Base-by-base conservation (phyloP, 2,113 vertebrate species). In the Sphyrna mokarran region DNA sequence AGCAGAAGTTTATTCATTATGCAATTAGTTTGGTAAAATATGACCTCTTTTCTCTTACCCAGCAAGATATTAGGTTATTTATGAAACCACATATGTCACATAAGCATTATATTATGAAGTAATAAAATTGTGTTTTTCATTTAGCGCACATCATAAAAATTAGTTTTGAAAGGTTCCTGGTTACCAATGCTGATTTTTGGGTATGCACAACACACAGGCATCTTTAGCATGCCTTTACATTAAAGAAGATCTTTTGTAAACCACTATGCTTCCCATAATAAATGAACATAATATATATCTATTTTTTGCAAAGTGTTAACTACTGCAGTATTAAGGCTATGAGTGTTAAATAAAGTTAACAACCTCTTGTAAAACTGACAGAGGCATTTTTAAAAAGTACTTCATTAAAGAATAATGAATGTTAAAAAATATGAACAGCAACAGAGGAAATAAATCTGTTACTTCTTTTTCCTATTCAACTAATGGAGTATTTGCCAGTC, bases 401-500 rank as follows among this genome's bases (percentile, higher is more conserved):
- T 72, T 95, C 69, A 76, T 95, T 95, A 72, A 95, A 95, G 68
- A 95, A 72, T 95, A 95, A 72, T 76, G 94, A 54, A 95, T 76
- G 69, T 90, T 90, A 33, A 90, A 90, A 90, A 58, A 61, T 90
- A 90, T 90, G 87, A 90, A 61, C 54, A 90, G 87, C 87, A 95
- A 95, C 94, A 72, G 69, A 76, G 94, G 94, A 95, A 48, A 95
- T 95, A 95, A 95, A 95, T 95, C 94, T 72, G 94, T 48, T 95
- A 33, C 43, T 95, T 95, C 70, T 95, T 54, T 54, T 54, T 95
- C 69, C 94, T 29, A 11, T 43, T 26, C 68, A 48, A 14, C 94
- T 54, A 95, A 95, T 95, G 94, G 94, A 95, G 26, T 95, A 95
- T 95, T 95, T 95, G 43, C 40, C 94, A 76, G 94, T n/a, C 94